Base-by-base conservation (phyloP, 2,797 vertebrate species). In the Paratrypauchen microcephalus region DNA sequence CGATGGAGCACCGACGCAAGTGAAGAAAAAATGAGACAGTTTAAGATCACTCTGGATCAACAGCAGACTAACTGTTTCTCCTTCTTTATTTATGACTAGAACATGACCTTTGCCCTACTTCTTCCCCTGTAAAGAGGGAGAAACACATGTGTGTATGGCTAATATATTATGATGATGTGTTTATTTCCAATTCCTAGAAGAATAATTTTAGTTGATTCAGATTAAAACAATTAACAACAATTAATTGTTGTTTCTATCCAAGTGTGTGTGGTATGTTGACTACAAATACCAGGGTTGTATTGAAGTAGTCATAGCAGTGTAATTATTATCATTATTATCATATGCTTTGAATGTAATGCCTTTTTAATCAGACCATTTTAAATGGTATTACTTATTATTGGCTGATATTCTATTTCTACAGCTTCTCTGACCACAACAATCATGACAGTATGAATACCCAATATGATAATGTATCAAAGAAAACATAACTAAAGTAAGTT, bases 1-100 rank as follows among this genome's bases (percentile, higher is more conserved):
- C 65, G n/a, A 61, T 26, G 21, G 54, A 65, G 70, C 56, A 7
- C 6, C 54, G n/a, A 74, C 73, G 70, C 81, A 71, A 69, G 52
- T 75, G 63, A 62, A 62, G 75, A 77, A 70, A 69, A 84, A 83
- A 86, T 83, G 79, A 88, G 84, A 84, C 82, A 78, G 71, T 87
- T 74, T 83, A 83, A 70, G 84, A 85, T 85, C 83, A 28, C 26
- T 76, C 79, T 81, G 74, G 81, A 85, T 82, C 83, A 75, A 66
- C 71, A 82, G 62, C 81, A 74, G 70, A 86, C 88, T 77, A 63
- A 72, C 72, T 78, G 75, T 67, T 79, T 41, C 61, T 61, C 76
- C 79, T 82, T 69, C 72, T 79, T 41, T 77, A 72, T 24, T 68
- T 50, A 48, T 76, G 72, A 76, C 56, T 84, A 77, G 65, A 54